phyloP scores from a whole-genome alignment of 2,113 vertebrate genomes.

The Dascyllus trimaculatus region DNA sequence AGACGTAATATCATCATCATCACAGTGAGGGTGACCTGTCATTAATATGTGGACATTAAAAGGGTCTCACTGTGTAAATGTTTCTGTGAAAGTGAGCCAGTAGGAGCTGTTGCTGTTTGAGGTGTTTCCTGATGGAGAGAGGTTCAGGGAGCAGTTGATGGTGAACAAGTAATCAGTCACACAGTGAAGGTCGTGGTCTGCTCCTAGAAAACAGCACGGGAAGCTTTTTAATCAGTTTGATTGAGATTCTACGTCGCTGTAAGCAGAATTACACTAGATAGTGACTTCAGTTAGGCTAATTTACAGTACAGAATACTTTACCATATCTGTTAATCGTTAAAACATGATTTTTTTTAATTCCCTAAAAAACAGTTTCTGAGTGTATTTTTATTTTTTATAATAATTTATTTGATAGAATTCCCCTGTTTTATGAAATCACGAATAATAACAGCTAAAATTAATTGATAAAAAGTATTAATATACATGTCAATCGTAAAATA shows the following conservation, averaged over 20 bases:
- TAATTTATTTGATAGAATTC: too few relatives aligned
- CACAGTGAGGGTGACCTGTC: neutral
- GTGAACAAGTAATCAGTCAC: slow-evolving; percentile 73
- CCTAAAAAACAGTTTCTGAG: too few relatives aligned
- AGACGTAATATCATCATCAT: neutral
- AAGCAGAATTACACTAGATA: too few relatives aligned
- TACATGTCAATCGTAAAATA: too few relatives aligned
- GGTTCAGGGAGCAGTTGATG: slow-evolving; percentile 72
- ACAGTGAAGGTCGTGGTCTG: slow-evolving; percentile 49
- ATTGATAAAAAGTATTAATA: too few relatives aligned
- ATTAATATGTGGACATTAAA: neutral
- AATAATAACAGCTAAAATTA: too few relatives aligned
- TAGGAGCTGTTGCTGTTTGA: slow-evolving; percentile 20
- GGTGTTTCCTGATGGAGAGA: neutral
- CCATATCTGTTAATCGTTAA: too few relatives aligned
- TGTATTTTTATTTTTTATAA: too few relatives aligned
- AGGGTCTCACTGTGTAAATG: neutral
- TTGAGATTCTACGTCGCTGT: too few relatives aligned
- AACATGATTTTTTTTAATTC: too few relatives aligned
- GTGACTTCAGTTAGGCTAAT: too few relatives aligned
- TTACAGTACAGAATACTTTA: neutral
- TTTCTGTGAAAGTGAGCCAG: slow-evolving; percentile 42
- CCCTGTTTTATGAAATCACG: too few relatives aligned
- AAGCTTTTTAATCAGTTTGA: neutral
- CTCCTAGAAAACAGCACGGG: slow-evolving; percentile 4